Evolutionary conservation across 2,113 vertebrate species (phyloP).

Genomic region (Hippocampus guttulatus): DNA sequence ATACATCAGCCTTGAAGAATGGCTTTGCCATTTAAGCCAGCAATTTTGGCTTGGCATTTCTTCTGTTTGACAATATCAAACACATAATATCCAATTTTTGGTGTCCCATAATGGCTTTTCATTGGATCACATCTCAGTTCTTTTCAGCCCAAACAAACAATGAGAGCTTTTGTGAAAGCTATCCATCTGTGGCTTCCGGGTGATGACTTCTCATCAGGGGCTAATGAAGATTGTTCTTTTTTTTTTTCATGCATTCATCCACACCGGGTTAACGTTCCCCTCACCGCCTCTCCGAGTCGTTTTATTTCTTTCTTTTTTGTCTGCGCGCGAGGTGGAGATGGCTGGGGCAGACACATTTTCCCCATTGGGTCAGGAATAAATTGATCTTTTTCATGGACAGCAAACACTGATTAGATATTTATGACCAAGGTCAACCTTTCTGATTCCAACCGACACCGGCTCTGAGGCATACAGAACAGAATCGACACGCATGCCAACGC

Average conservation of each 20-base stretch:
- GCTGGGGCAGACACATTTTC: constrained; percentile 60
- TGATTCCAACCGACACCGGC: constrained; percentile 65
- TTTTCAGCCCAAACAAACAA: constrained; percentile 64
- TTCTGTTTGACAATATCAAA: constrained; percentile 62
- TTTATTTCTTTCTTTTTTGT: constrained; percentile 66
- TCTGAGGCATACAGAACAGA: constrained; percentile 67
- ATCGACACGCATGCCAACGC: constrained; percentile 32
- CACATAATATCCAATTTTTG: constrained; percentile 65
- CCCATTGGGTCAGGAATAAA: constrained; percentile 71
- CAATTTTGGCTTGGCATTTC: constrained; percentile 51
- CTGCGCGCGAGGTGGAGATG: constrained; percentile 45
- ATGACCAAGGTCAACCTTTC: constrained; percentile 73
- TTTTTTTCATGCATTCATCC: constrained; percentile 51
- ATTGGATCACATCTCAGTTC: constrained; percentile 54
- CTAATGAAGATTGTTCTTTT: constrained; percentile 61
- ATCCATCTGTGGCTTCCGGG: constrained; percentile 68
- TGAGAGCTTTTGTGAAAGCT: constrained; percentile 56
- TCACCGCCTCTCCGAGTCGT: constrained; percentile 38
- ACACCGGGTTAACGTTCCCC: constrained; percentile 54
- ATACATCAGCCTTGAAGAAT: constrained; percentile 29
- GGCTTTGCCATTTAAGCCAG: constrained; percentile 47
- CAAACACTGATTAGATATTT: constrained; percentile 74
- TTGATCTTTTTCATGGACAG: constrained; percentile 74
- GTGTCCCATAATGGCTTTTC: constrained; percentile 54
- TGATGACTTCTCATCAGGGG: constrained; percentile 68